These are phyloP conservation scores for Liodrosophila aerea DNA, from an alignment of 2,888 invertebrate species.

Conservation along the genomic window DNA sequence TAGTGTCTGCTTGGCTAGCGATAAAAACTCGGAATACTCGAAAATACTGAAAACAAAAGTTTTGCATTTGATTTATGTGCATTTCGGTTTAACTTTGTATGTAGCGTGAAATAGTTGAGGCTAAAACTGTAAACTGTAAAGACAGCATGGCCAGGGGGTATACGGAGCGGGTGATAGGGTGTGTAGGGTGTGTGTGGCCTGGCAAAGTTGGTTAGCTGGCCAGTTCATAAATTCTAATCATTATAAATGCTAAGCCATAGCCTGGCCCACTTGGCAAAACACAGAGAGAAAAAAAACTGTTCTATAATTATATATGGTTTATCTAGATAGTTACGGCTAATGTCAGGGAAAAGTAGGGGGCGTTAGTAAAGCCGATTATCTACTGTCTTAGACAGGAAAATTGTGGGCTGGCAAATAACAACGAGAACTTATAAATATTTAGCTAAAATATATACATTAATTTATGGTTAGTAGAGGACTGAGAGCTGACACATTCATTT, in stretches of 20 bases:
- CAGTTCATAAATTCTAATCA: constrained; percentile 69
- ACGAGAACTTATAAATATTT: constrained; percentile 3
- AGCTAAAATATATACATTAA: too few relatives aligned
- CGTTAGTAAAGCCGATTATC: constrained; percentile 15
- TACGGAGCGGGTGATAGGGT: background rate
- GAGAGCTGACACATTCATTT: constrained; percentile 16
- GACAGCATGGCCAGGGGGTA: background rate
- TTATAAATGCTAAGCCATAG: constrained; percentile 62
- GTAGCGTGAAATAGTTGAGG: constrained; percentile 67
- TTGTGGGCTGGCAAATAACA: too few relatives aligned
- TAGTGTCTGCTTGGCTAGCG: constrained; percentile 53
- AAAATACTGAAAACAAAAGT: constrained; percentile 64
- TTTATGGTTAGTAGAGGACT: too few relatives aligned
- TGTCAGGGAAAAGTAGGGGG: too few relatives aligned
- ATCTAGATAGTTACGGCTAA: too few relatives aligned
- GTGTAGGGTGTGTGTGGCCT: background rate
- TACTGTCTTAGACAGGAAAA: background rate
- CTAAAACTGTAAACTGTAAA: constrained; percentile 12
- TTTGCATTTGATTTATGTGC: constrained; percentile 70
- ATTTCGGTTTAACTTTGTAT: constrained; percentile 71
- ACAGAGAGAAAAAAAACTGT: too few relatives aligned
- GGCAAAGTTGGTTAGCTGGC: constrained; percentile 35
- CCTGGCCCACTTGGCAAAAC: constrained; percentile 7
- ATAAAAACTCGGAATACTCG: constrained; percentile 62
- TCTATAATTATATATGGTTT: constrained; percentile 24